Conservation (phyloP, 2,113 vertebrate species). For the Lasiurus borealis region DNA sequence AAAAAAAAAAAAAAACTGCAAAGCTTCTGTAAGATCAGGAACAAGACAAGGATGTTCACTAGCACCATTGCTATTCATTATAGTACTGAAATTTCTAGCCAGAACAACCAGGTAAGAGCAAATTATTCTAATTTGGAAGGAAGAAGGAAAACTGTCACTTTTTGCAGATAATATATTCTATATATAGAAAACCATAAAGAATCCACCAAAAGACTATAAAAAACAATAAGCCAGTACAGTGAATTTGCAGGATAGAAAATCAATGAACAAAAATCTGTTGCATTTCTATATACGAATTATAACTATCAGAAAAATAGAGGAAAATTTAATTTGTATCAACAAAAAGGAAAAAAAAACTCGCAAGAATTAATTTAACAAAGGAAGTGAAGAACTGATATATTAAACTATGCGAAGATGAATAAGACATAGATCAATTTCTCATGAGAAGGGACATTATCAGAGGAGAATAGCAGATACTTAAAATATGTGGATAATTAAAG, state of each 20-base stretch:
- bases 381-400: not conserved
- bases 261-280: not conserved
- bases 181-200: not conserved
- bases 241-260: not conserved
- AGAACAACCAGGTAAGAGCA: not conserved
- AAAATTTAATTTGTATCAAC: not conserved
- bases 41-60: not conserved
- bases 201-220: not conserved
- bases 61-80: not conserved
- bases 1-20: not conserved
- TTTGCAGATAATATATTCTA: not conserved
- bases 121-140: not conserved
- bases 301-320: not conserved
- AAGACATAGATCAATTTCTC: not conserved
- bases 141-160: not conserved
- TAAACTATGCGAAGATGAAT: not conserved
- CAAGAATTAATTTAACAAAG: not conserved
- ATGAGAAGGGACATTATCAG: not conserved
- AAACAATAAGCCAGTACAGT: not conserved
- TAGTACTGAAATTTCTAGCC: not conserved
- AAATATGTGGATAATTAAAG: not conserved
- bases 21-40: not conserved
- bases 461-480: not conserved
- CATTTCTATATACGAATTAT: not conserved
- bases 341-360: not conserved